These are phyloP conservation scores for Drosophila burlai DNA, from an alignment of 1,140 invertebrate genomes.

Conservation along the genomic window DNA sequence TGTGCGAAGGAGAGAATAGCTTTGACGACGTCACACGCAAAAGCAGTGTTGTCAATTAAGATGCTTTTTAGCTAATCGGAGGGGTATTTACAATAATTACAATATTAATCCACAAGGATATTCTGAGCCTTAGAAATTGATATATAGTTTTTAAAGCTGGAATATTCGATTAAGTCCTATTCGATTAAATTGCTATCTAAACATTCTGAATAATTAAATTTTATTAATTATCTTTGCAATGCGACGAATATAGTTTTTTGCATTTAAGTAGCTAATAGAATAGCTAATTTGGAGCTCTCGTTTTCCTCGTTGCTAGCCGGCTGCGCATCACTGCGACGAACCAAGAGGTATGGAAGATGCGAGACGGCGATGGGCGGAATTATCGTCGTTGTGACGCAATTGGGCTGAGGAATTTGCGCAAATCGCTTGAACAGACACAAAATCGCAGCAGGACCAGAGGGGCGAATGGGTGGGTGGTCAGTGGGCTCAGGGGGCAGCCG, in stretches of 20 bases:
- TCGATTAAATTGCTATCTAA: too few species aligned
- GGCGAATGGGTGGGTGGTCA: conserved; percentile 5
- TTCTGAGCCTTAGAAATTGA: too few species aligned
- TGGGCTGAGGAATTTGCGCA: conserved; percentile 73
- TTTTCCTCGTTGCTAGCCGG: background rate
- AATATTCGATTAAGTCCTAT: too few species aligned
- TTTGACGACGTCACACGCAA: conserved; percentile 37
- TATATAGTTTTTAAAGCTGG: too few species aligned
- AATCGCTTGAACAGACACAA: conserved; percentile 66
- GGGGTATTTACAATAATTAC: too few species aligned
- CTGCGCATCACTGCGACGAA: background rate
- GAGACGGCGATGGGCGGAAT: conserved; percentile 42
- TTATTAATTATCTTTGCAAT: too few species aligned
- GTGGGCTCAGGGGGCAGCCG: conserved; percentile 37
- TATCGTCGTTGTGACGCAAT: conserved; percentile 75
- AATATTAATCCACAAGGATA: too few species aligned
- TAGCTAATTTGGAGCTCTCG: too few species aligned
- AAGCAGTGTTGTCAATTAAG: background rate
- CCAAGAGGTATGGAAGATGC: conserved; percentile 7
- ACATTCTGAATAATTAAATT: too few species aligned
- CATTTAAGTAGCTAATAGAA: too few species aligned
- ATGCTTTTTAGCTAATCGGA: background rate
- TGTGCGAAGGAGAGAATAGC: background rate
- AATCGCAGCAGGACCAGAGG: conserved; percentile 25
- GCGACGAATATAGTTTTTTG: too few species aligned